These are phyloP conservation scores for Smutsia temminckii DNA, from an alignment of 2,797 vertebrate species.

Conservation along the genomic window DNA sequence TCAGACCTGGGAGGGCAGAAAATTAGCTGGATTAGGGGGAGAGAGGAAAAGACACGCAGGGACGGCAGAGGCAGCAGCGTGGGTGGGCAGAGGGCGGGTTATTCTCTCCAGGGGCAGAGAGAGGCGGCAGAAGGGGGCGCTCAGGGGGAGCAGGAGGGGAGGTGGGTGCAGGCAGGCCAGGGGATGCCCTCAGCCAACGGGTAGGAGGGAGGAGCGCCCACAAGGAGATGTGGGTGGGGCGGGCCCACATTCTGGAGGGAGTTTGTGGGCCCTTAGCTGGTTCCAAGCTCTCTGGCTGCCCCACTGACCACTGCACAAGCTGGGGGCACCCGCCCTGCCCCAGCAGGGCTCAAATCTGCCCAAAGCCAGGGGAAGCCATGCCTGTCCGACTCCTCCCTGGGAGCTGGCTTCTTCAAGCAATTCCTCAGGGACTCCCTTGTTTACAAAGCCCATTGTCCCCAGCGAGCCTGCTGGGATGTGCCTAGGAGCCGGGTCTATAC, in stretches of 20 bases:
- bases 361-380: neutral
- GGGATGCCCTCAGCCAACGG: neutral
- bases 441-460: neutral
- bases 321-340: neutral
- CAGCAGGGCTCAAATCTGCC: neutral
- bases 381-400: neutral
- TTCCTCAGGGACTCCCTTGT: neutral
- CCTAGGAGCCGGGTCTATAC: neutral
- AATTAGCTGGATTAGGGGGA: conserved; percentile 93
- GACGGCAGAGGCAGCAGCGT: conserved; percentile 67
- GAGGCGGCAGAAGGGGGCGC: neutral
- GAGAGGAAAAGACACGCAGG: conserved; percentile 83
- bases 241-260: neutral
- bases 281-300: conserved; percentile 34
- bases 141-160: conserved; percentile 47
- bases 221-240: neutral
- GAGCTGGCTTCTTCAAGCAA: neutral
- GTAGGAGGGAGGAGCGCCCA: neutral
- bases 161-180: neutral
- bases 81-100: conserved; percentile 80
- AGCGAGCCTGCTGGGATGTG: neutral
- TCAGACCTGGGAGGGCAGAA: conserved; percentile 99
- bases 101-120: conserved; percentile 79
- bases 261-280: neutral
- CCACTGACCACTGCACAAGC: neutral